Percentiles rank a stretch among this genome's conserved stretches.
Evolutionary conservation across 2,113 vertebrate genomes (phyloP).

Genomic region (Chaetorhynchus papuensis): DNA sequence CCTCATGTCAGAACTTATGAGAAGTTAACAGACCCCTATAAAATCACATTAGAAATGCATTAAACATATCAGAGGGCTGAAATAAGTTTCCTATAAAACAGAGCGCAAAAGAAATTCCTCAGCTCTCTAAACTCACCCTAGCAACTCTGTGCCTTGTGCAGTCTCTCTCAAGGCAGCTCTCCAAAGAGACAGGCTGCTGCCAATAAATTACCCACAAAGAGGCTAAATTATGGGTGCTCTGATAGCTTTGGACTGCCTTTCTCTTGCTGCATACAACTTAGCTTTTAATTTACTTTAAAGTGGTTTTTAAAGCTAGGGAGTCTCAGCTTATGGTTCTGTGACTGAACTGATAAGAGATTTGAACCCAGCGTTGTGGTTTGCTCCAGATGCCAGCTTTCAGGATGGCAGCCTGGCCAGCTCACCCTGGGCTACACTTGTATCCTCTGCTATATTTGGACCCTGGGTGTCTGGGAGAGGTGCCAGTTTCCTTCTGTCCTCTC

Average conservation of each 20-base stretch:
- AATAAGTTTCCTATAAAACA: neutral
- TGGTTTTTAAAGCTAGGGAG: constrained; percentile 24
- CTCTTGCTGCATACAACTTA: constrained; percentile 9
- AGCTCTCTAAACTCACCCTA: neutral
- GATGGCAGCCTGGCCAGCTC: neutral
- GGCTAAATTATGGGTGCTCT: constrained; percentile 45
- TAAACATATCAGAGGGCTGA: neutral
- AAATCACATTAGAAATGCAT: constrained; percentile 43
- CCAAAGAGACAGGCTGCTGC: constrained; percentile 45
- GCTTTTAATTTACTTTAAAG: constrained; percentile 62
- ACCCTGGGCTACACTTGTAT: neutral
- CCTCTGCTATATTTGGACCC: neutral
- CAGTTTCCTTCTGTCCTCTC: neutral
- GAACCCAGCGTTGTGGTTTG: neutral
- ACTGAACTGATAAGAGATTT: constrained; percentile 39
- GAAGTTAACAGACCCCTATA: neutral
- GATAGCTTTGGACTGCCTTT: constrained; percentile 38
- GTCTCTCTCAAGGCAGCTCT: constrained; percentile 12
- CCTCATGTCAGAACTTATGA: neutral
- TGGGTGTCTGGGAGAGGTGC: neutral
- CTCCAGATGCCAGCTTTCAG: neutral
- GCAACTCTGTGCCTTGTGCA: constrained; percentile 12
- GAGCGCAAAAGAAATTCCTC: neutral
- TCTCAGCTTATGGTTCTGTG: constrained; percentile 2
- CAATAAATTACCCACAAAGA: constrained; percentile 52